Evolutionary conservation across 2,797 vertebrate species (phyloP).

Genomic region (Falco berigora): DNA sequence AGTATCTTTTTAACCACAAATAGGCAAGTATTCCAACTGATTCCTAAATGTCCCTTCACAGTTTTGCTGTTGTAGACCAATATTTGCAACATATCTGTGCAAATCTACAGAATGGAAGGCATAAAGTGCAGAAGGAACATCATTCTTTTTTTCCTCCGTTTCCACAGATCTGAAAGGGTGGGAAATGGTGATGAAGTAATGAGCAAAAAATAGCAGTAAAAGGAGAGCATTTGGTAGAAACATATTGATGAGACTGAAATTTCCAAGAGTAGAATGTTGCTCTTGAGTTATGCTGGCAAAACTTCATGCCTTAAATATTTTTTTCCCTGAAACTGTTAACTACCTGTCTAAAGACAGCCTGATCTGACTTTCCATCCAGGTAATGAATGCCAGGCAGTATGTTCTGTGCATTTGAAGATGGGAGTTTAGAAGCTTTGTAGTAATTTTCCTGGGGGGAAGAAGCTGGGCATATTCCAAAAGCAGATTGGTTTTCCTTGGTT

Average conservation of each 20-base stretch:
- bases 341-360: not conserved
- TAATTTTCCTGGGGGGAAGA: not conserved
- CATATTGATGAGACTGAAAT: not conserved
- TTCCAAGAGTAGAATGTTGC: not conserved
- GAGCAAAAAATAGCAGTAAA: not conserved
- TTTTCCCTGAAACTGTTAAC: not conserved
- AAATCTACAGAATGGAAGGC: not conserved
- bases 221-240: not conserved
- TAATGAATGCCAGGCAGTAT: not conserved
- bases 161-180: not conserved
- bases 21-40: not conserved
- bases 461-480: not conserved
- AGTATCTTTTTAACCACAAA: not conserved
- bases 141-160: fast-evolving
- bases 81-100: not conserved
- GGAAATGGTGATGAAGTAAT: not conserved
- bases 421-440: not conserved
- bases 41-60: not conserved
- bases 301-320: not conserved
- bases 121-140: not conserved
- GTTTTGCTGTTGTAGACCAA: not conserved
- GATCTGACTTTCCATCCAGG: not conserved
- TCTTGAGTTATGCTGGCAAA: not conserved
- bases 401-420: not conserved
- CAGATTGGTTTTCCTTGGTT: not conserved